phyloP scores from a whole-genome alignment of 2,113 vertebrate genomes.

The Burhinus oedicnemus region DNA sequence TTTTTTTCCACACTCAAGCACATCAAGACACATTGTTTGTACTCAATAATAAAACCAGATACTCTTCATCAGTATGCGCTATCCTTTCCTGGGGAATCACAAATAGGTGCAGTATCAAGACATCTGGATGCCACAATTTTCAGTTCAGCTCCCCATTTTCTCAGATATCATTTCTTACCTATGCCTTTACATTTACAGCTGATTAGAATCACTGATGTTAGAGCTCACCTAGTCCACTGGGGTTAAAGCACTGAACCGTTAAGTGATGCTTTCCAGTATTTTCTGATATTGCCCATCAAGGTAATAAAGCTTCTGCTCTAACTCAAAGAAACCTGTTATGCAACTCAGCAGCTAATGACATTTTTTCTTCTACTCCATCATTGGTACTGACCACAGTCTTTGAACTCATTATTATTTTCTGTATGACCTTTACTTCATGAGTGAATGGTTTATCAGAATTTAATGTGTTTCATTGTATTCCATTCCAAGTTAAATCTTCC shows the following conservation, averaged over 20 bases:
- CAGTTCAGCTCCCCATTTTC: not conserved
- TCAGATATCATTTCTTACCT: not conserved
- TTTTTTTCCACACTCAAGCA: not conserved
- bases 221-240: not conserved
- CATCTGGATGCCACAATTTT: not conserved
- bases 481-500: not conserved
- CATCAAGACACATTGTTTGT: not conserved
- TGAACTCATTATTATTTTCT: not conserved
- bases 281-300: not conserved
- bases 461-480: not conserved
- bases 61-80: not conserved
- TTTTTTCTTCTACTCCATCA: not conserved
- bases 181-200: not conserved
- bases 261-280: not conserved
- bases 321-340: not conserved
- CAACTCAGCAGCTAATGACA: not conserved
- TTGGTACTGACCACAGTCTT: not conserved
- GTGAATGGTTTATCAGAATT: not conserved
- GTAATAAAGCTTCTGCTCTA: not conserved
- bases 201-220: not conserved
- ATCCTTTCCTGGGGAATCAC: not conserved
- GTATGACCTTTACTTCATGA: not conserved
- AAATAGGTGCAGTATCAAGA: rapidly evolving
- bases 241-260: not conserved
- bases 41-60: not conserved